phyloP scores from a whole-genome alignment of 2,888 invertebrate species.

The Dinocampus coccinellae region DNA sequence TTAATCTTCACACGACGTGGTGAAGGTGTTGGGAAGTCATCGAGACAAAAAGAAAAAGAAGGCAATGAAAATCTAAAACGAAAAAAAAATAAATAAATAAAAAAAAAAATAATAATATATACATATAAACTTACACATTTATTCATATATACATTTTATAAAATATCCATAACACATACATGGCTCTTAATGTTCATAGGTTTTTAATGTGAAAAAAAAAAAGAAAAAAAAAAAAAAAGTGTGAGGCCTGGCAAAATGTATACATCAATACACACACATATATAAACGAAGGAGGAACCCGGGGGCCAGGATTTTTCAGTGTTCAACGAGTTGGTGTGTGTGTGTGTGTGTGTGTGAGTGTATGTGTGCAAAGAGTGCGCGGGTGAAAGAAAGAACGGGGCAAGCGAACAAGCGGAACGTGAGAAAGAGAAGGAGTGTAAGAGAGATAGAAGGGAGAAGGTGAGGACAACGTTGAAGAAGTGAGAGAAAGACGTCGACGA shows the following conservation, averaged over 20 bases:
- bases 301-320: constrained; percentile 31
- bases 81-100: too few relatives aligned
- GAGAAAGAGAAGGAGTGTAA: constrained; percentile 35
- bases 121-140: not conserved
- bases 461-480: constrained; percentile 4
- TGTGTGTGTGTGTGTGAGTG: too few relatives aligned
- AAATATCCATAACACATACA: too few relatives aligned
- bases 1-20: constrained; percentile 16
- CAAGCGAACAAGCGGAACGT: constrained; percentile 10
- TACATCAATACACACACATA: not conserved
- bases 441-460: constrained; percentile 35
- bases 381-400: constrained; percentile 34
- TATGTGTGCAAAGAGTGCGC: constrained; percentile 29
- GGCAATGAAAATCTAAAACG: too few relatives aligned
- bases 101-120: not conserved
- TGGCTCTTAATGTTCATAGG: too few relatives aligned
- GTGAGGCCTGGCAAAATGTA: too few relatives aligned
- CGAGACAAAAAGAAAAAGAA: constrained; percentile 16
- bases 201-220: too few relatives aligned
- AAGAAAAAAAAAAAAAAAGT: too few relatives aligned
- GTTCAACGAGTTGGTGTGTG: constrained; percentile 21
- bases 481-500: constrained; percentile 10
- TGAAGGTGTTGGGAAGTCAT: constrained; percentile 14
- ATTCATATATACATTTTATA: too few relatives aligned
- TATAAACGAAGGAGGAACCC: constrained; percentile 6